Evolutionary conservation across 2,888 invertebrate species (phyloP).

Genomic region (Amphipoea lucens): DNA sequence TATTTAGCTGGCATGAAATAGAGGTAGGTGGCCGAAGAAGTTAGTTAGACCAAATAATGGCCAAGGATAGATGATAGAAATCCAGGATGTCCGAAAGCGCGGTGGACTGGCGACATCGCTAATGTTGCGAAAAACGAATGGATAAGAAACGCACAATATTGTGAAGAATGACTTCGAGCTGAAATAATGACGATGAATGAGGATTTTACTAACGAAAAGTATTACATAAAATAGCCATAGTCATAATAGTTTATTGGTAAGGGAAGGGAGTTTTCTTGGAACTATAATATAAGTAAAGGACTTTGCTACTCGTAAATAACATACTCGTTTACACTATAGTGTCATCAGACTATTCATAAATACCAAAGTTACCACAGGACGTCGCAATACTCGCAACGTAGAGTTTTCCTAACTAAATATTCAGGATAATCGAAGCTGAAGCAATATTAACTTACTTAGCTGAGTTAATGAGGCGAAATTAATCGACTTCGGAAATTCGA

Average conservation of each 20-base stretch:
- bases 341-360: background rate
- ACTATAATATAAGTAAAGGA: background rate
- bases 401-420: background rate
- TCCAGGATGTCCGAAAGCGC: background rate
- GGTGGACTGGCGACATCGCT: background rate
- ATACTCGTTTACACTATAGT: no score
- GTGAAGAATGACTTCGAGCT: background rate
- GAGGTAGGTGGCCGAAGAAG: background rate
- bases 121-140: background rate
- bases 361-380: background rate
- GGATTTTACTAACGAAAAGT: background rate
- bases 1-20: constrained; percentile 2
- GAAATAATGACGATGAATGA: background rate
- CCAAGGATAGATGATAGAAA: background rate
- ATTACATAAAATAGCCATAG: background rate
- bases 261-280: background rate
- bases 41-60: background rate
- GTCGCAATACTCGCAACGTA: background rate
- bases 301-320: background rate
- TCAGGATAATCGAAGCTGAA: constrained; percentile 1
- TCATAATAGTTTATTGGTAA: background rate
- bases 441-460: constrained; percentile 19
- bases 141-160: background rate
- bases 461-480: constrained; percentile 33
- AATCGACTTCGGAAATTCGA: constrained; percentile 31